These are phyloP conservation scores for Gyps fulvus DNA, from an alignment of 2,113 vertebrate genomes.

Conservation along the genomic window DNA sequence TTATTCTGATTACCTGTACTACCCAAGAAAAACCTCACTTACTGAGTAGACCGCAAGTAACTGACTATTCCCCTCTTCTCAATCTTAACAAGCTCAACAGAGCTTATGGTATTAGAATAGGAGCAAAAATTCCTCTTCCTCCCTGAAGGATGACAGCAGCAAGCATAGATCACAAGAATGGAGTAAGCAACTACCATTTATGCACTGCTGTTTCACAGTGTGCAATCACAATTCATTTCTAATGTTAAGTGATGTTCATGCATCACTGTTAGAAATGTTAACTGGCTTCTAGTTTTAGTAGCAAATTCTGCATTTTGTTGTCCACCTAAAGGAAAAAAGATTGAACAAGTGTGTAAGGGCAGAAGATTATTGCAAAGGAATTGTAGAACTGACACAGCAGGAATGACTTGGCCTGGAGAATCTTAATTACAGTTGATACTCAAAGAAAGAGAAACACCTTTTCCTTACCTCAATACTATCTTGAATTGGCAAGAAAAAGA, in stretches of 20 bases:
- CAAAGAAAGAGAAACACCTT: neutral
- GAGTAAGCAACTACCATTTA: neutral
- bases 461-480: neutral
- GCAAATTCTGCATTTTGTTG: neutral
- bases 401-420: neutral
- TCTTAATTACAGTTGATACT: neutral
- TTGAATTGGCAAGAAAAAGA: neutral
- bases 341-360: neutral
- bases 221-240: neutral
- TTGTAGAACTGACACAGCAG: neutral
- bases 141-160: neutral
- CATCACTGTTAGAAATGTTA: neutral
- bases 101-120: neutral
- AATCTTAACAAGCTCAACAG: neutral
- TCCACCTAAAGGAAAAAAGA: neutral
- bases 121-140: conserved; percentile 6
- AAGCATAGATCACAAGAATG: neutral
- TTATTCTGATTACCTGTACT: neutral
- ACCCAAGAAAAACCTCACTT: neutral
- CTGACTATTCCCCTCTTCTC: neutral
- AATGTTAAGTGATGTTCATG: neutral
- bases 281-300: neutral
- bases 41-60: neutral
- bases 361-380: neutral
- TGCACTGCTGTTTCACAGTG: neutral